Percentiles rank a stretch among this genome's conserved stretches.
Evolutionary conservation across 2,888 invertebrate genomes (phyloP).

Genomic region (Stenotaenia linearis): DNA sequence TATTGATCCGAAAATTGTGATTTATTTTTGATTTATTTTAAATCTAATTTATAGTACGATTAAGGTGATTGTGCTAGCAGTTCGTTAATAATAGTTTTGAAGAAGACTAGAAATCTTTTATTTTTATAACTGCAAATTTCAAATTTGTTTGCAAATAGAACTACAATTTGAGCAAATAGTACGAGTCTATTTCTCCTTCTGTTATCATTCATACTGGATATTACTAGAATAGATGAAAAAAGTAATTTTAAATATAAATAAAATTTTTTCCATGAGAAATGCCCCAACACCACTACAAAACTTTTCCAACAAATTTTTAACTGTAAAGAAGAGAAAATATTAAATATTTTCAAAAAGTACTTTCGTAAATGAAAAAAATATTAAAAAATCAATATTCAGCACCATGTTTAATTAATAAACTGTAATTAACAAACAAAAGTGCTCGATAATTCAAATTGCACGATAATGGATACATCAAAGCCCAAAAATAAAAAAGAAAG

Average conservation of each 20-base stretch:
- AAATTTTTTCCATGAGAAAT: neutral
- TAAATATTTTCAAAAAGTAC: neutral
- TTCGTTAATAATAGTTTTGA: neutral
- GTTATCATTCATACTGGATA: too few relatives aligned
- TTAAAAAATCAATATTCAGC: neutral
- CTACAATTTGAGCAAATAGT: constrained; percentile 6
- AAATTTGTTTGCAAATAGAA: too few relatives aligned
- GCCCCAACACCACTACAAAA: neutral
- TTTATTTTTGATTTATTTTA: neutral
- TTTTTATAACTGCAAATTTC: neutral
- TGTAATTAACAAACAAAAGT: neutral
- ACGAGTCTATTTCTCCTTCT: neutral
- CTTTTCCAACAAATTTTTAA: neutral
- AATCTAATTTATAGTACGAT: neutral
- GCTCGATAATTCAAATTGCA: neutral
- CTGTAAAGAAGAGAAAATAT: neutral
- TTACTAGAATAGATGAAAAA: neutral
- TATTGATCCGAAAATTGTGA: neutral
- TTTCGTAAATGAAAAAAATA: neutral
- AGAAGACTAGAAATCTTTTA: neutral
- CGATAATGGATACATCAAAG: neutral
- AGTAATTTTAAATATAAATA: neutral
- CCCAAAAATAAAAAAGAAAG: neutral
- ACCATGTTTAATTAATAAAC: neutral
- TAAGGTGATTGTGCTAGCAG: neutral